phyloP scores from a whole-genome alignment of 2,113 vertebrate genomes.

The Indicator indicator region DNA sequence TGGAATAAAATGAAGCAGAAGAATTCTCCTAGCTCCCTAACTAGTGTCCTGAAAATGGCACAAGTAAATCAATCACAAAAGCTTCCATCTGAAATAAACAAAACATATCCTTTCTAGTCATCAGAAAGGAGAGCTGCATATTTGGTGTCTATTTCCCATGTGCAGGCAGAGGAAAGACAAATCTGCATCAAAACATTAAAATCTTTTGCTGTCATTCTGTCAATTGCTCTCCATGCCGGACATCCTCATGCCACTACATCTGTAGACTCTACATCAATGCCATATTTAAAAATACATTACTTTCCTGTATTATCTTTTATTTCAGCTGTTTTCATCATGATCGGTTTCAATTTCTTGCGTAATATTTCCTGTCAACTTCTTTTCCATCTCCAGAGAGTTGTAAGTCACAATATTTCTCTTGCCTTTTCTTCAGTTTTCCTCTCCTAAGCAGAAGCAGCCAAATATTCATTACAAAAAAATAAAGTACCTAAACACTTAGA shows the following conservation, averaged over 20 bases:
- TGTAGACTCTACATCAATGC: neutral
- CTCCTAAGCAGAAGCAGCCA: neutral
- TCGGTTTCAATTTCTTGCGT: slow-evolving; percentile 9
- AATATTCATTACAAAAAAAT: neutral
- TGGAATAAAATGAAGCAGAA: neutral
- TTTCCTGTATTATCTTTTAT: slow-evolving; percentile 4
- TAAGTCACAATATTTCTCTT: slow-evolving; percentile 15
- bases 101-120: neutral
- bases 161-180: neutral
- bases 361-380: slow-evolving; percentile 15
- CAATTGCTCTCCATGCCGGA: neutral
- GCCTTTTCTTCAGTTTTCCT: slow-evolving; percentile 7
- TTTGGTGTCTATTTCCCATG: neutral
- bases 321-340: slow-evolving; percentile 40
- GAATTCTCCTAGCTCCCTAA: neutral
- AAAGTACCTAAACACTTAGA: neutral
- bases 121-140: neutral
- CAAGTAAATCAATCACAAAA: neutral
- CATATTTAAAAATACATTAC: neutral
- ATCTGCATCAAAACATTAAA: neutral
- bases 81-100: neutral
- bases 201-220: neutral
- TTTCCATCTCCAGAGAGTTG: neutral
- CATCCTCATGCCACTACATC: neutral
- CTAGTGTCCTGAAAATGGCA: neutral